These are phyloP conservation scores for Sabellastarte sp. DNA, from an alignment of 2,888 invertebrate genomes.

Conservation along the genomic window DNA sequence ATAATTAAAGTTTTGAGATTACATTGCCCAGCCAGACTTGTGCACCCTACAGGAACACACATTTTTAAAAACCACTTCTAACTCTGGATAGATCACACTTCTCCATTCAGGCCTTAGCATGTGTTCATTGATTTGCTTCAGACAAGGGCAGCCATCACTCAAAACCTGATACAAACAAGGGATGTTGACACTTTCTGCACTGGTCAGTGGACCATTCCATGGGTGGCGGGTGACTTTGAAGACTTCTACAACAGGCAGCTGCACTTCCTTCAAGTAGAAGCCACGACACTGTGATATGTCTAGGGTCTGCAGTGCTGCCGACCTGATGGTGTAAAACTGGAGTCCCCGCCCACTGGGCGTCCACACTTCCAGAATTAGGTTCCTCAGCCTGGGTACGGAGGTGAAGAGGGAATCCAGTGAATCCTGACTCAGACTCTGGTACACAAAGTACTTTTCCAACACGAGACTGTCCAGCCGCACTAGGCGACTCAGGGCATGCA, in stretches of 20 bases:
- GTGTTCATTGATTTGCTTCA: slow-evolving; percentile 48
- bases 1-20: no score
- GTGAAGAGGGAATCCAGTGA: slow-evolving; percentile 38
- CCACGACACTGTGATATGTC: slow-evolving; percentile 55
- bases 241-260: slow-evolving; percentile 41
- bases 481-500: slow-evolving; percentile 43
- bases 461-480: slow-evolving; percentile 42
- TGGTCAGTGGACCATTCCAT: slow-evolving; percentile 46
- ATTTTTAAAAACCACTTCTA: slow-evolving; percentile 42
- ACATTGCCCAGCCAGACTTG: slow-evolving; percentile 9
- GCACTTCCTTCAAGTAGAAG: slow-evolving; percentile 44
- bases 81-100: slow-evolving; percentile 30
- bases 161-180: slow-evolving; percentile 50
- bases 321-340: slow-evolving; percentile 39
- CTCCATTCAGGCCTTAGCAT: slow-evolving; percentile 40
- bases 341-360: slow-evolving; percentile 49
- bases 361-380: slow-evolving; percentile 54
- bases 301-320: slow-evolving; percentile 44
- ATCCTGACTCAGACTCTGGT: slow-evolving; percentile 44
- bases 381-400: slow-evolving; percentile 36
- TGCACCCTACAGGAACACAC: slow-evolving; percentile 47
- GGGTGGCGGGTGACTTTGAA: slow-evolving; percentile 48
- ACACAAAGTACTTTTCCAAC: slow-evolving; percentile 50
- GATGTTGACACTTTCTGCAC: slow-evolving; percentile 37
- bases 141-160: slow-evolving; percentile 42